These are phyloP conservation scores for Onychostoma macrolepis DNA, from an alignment of 2,113 vertebrate species.

Conservation along the genomic window DNA sequence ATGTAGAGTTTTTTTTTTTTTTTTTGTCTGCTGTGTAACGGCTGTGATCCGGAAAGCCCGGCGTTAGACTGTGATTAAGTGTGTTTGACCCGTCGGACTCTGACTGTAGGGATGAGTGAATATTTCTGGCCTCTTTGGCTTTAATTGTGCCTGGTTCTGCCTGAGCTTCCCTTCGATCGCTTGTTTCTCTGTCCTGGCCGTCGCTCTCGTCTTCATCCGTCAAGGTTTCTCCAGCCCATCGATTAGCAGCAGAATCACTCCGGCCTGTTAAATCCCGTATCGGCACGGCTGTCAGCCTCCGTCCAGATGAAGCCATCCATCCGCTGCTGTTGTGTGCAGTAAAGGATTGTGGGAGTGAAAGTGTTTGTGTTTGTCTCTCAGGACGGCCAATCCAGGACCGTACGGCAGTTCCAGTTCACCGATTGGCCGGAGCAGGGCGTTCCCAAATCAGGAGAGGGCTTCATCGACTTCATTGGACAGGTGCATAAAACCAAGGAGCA, in stretches of 20 bases:
- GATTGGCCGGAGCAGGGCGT: conserved; percentile 98
- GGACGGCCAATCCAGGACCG: conserved; percentile 96
- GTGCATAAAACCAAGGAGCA: conserved; percentile 99
- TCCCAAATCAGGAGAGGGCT: conserved; percentile 96
- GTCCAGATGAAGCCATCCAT: neutral
- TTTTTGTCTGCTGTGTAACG: neutral
- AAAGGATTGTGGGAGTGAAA: neutral
- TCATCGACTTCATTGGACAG: conserved; percentile 97
- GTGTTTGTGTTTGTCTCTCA: conserved; percentile 60
- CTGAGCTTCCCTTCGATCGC: conserved; percentile 27
- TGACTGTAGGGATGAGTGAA: neutral
- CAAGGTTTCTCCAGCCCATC: conserved; percentile 55
- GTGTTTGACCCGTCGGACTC: neutral
- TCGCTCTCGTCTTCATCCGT: conserved; percentile 59
- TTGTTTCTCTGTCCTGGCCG: neutral
- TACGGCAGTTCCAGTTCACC: conserved; percentile 98
- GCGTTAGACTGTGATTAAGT: neutral
- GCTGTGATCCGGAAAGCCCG: neutral
- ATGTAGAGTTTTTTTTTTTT: neutral
- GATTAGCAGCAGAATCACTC: neutral
- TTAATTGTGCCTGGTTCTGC: neutral
- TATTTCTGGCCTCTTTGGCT: neutral
- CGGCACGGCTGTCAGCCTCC: conserved; percentile 6
- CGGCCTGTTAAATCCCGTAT: neutral
- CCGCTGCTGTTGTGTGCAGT: neutral